Evolutionary conservation across 2,113 vertebrate species (phyloP).

Genomic region (Phrynosoma platyrhinos): DNA sequence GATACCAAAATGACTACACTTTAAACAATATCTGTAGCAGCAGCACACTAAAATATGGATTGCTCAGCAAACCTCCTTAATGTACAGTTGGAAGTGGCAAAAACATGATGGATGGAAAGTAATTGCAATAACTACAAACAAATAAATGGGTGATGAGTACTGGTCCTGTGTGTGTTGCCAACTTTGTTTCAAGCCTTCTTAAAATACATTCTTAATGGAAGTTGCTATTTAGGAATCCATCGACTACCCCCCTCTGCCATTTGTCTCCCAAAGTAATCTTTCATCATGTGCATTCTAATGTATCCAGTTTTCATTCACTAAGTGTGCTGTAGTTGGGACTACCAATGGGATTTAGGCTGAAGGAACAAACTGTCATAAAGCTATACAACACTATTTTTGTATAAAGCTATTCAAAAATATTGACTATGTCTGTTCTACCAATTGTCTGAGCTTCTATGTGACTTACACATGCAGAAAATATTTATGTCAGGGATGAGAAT

Average conservation of each 20-base stretch:
- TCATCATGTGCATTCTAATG: no score
- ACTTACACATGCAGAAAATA: constrained; percentile 1
- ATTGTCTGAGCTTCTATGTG: constrained; percentile 5
- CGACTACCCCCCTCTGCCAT: no score
- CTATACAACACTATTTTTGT: no score
- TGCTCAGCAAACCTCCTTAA: background rate
- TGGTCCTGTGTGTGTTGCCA: background rate
- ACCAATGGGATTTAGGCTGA: no score
- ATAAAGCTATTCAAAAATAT: no score
- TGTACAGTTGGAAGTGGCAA: background rate
- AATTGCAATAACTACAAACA: background rate
- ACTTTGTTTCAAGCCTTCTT: background rate
- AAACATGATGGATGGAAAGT: background rate
- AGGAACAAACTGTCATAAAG: no score
- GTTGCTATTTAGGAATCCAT: no score
- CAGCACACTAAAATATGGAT: background rate
- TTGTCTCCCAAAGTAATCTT: no score
- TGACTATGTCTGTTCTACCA: constrained; percentile 2
- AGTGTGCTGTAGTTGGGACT: no score
- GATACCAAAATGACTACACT: background rate
- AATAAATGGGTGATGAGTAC: background rate
- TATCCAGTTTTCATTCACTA: no score
- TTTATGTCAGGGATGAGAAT: background rate
- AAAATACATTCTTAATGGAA: no score
- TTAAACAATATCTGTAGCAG: background rate